Conservation (phyloP, 2,113 vertebrate species). For the Eulacestoma nigropectus region DNA sequence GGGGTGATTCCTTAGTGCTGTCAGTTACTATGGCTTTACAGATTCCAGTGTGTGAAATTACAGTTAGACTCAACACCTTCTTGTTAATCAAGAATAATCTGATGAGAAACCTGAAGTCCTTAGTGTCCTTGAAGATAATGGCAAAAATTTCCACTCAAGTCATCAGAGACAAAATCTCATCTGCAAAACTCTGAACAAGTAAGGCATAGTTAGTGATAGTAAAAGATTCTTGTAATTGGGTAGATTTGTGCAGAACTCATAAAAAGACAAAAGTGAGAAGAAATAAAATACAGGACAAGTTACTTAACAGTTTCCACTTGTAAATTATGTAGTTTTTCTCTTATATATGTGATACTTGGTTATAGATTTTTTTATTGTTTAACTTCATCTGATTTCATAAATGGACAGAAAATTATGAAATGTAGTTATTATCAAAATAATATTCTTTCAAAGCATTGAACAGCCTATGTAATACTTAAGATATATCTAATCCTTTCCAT, state of each 20-base stretch:
- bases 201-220: neutral
- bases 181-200: neutral
- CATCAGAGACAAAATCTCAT: neutral
- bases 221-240: neutral
- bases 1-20: neutral
- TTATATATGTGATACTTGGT: neutral
- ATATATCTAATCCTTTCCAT: neutral
- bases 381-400: neutral
- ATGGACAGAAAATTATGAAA: neutral
- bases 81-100: neutral
- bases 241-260: neutral
- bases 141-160: neutral
- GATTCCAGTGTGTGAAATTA: neutral
- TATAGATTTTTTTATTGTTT: neutral
- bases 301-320: neutral
- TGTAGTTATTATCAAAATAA: neutral
- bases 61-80: neutral
- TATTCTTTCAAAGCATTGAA: neutral
- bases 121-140: neutral
- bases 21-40: neutral
- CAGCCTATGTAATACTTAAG: neutral
- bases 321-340: neutral
- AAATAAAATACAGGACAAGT: neutral
- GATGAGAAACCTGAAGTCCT: neutral
- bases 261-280: neutral